phyloP scores from a whole-genome alignment of 2,888 invertebrate species.

The Stenichneumon culpator region DNA sequence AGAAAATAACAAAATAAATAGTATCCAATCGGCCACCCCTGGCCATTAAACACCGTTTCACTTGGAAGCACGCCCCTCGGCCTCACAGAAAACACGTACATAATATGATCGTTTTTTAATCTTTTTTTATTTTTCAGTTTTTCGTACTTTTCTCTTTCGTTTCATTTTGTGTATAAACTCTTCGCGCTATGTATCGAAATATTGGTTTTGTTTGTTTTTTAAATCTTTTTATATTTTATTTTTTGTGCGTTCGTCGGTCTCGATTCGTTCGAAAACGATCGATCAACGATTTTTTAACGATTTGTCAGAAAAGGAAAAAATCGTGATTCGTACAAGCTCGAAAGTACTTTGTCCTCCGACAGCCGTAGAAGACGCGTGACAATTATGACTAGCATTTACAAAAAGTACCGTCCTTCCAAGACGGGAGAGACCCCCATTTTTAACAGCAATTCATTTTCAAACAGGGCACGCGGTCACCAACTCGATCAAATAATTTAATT shows the following conservation, averaged over 20 bases:
- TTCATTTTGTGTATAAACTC: constrained; percentile 14
- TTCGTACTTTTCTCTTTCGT: constrained; percentile 12
- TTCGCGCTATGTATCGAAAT: constrained; percentile 19
- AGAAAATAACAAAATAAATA: constrained; percentile 69
- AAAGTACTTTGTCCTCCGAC: constrained; percentile 54
- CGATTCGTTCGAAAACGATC: constrained; percentile 67
- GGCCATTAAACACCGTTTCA: constrained; percentile 53
- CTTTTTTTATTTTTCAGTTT: not conserved
- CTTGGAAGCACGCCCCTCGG: constrained; percentile 66
- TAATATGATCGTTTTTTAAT: constrained; percentile 62
- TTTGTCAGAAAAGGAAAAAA: constrained; percentile 41
- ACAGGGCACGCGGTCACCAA: constrained; percentile 48
- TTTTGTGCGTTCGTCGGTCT: constrained; percentile 31
- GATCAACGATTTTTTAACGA: constrained; percentile 37
- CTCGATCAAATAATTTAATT: constrained; percentile 64
- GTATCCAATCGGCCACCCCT: constrained; percentile 55
- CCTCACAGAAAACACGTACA: constrained; percentile 71
- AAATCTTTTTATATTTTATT: not conserved
- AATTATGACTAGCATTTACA: constrained; percentile 83
- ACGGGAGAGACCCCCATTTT: constrained; percentile 32
- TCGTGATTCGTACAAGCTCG: constrained; percentile 32
- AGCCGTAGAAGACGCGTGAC: constrained; percentile 72
- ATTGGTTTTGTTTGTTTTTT: not conserved
- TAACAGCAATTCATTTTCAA: constrained; percentile 23
- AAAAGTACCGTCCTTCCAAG: constrained; percentile 67